Percentiles rank a stretch among this genome's conserved stretches.
Conservation (phyloP, 2,113 vertebrate genomes). For the Parotia lawesii region DNA sequence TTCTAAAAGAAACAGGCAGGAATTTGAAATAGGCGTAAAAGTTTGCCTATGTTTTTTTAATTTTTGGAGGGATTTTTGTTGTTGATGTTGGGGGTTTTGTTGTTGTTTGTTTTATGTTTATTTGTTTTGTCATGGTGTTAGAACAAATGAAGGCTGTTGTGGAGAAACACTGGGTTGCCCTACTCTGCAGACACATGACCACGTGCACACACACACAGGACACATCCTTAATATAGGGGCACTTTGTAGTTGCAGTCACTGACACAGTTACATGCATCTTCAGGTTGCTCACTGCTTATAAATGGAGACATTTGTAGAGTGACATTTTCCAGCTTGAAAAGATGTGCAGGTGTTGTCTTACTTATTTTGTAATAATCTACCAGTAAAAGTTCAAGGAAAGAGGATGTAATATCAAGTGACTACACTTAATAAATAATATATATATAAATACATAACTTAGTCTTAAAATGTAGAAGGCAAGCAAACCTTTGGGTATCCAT, state of each 20-base stretch:
- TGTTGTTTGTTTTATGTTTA: background rate
- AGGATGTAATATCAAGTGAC: background rate
- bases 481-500: background rate
- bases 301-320: background rate
- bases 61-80: background rate
- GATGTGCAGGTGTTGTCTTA: background rate
- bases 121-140: background rate
- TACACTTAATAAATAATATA: background rate
- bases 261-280: background rate
- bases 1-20: background rate
- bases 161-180: background rate
- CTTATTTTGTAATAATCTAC: background rate
- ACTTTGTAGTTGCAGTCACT: background rate
- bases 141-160: background rate
- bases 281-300: background rate
- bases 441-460: background rate
- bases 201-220: rapidly evolving
- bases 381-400: background rate
- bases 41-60: background rate
- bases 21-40: background rate
- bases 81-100: background rate
- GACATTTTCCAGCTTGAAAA: background rate
- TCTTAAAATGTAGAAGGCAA: background rate
- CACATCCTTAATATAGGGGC: background rate
- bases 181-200: rapidly evolving